Conservation (phyloP, 1,140 invertebrate genomes). For the Aradophagus sp. region DNA sequence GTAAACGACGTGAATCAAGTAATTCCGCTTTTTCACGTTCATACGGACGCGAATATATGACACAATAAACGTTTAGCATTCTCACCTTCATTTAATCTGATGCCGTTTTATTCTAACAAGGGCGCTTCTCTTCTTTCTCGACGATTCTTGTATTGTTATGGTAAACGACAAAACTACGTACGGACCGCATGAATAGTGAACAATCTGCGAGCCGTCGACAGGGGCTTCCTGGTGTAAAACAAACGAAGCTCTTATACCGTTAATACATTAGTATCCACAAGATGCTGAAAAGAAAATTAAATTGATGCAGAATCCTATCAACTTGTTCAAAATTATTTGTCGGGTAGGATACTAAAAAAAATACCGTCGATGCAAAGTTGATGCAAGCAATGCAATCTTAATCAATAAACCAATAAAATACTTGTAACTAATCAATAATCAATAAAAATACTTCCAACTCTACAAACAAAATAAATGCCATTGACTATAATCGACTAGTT, state of each 20-base stretch:
- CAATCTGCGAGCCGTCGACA: conserved; percentile 31
- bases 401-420: too few species aligned
- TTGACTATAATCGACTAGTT: too few species aligned
- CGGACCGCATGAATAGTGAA: conserved; percentile 44
- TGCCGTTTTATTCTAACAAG: conserved; percentile 50
- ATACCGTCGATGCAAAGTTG: too few species aligned
- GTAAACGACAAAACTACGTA: conserved; percentile 44
- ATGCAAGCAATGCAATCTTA: too few species aligned
- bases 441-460: too few species aligned
- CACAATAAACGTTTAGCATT: conserved; percentile 46
- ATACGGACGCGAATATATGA: conserved; percentile 35
- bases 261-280: conserved; percentile 27
- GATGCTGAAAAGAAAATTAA: conserved; percentile 12
- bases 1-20: conserved; percentile 26
- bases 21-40: conserved; percentile 26
- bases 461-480: too few species aligned
- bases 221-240: conserved; percentile 42
- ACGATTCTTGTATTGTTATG: conserved; percentile 53
- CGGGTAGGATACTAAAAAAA: too few species aligned
- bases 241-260: conserved; percentile 36
- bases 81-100: conserved; percentile 48
- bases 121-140: conserved; percentile 40
- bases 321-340: too few species aligned
- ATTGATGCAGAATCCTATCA: too few species aligned
- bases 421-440: too few species aligned